Evolutionary conservation across 2,888 invertebrate species (phyloP).

Genomic region (Clanis bilineata): DNA sequence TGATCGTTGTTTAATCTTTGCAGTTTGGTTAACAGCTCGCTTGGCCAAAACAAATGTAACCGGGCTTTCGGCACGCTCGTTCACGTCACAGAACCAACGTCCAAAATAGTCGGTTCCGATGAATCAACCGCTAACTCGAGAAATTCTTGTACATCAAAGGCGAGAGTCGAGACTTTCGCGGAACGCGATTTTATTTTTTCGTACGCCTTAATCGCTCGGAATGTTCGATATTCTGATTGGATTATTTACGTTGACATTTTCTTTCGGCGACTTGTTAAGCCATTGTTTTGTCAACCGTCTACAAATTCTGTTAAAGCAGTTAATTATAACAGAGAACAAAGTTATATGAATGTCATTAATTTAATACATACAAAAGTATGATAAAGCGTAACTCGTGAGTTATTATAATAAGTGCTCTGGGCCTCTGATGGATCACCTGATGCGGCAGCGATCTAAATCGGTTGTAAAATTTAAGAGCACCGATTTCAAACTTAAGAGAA

Average conservation of each 20-base stretch:
- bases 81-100: conserved; percentile 43
- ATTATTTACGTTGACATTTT: conserved; percentile 16
- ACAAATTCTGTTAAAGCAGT: neutral
- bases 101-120: conserved; percentile 65
- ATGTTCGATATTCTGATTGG: conserved; percentile 38
- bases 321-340: neutral
- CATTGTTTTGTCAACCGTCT: neutral
- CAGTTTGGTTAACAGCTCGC: conserved; percentile 52
- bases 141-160: conserved; percentile 73
- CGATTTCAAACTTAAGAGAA: conserved; percentile 57
- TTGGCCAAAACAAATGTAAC: conserved; percentile 58
- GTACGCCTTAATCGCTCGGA: conserved; percentile 29
- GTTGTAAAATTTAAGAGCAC: conserved; percentile 46
- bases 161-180: conserved; percentile 58
- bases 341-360: neutral
- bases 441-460: conserved; percentile 31
- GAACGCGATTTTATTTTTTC: conserved; percentile 51
- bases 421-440: conserved; percentile 21
- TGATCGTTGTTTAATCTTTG: conserved; percentile 59
- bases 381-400: neutral
- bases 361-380: neutral
- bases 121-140: conserved; percentile 71
- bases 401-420: conserved; percentile 1
- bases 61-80: conserved; percentile 55
- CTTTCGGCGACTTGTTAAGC: neutral